Evolutionary conservation across 2,113 vertebrate genomes (phyloP).

Genomic region (Climacteris rufus): DNA sequence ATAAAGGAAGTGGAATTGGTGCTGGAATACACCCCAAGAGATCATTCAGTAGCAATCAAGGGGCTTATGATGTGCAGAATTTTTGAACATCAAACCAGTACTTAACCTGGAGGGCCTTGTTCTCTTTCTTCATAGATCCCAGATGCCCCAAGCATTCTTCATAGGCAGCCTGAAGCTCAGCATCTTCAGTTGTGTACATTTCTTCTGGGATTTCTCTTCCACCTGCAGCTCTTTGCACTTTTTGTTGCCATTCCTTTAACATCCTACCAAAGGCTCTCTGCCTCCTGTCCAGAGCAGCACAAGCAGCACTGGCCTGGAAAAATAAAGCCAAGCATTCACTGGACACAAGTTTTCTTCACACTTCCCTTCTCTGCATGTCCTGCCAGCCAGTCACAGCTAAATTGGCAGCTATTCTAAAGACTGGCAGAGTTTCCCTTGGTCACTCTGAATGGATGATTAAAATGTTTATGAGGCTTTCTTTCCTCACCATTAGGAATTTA

Average conservation of each 20-base stretch:
- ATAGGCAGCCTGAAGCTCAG: slow-evolving; percentile 68
- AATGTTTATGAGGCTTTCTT: slow-evolving; percentile 43
- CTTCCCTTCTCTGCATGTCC: not conserved
- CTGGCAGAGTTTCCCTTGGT: slow-evolving; percentile 25
- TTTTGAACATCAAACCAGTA: not conserved
- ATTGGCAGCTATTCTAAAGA: slow-evolving; percentile 13
- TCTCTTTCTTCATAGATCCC: slow-evolving; percentile 68
- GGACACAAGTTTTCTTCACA: slow-evolving; percentile 2
- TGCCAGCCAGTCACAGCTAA: slow-evolving; percentile 20
- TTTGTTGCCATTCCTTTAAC: slow-evolving; percentile 71
- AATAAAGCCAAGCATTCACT: not conserved
- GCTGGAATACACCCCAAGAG: not conserved
- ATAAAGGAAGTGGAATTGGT: not conserved
- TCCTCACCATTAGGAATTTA: slow-evolving; percentile 38
- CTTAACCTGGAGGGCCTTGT: slow-evolving; percentile 70
- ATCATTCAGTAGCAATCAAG: not conserved
- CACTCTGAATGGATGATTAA: slow-evolving; percentile 48
- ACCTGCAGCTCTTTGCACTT: slow-evolving; percentile 74
- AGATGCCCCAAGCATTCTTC: slow-evolving; percentile 72
- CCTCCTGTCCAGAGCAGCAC: slow-evolving; percentile 74
- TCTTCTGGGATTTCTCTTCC: slow-evolving; percentile 72
- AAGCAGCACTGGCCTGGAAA: slow-evolving; percentile 69
- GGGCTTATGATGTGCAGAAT: not conserved
- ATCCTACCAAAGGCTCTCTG: slow-evolving; percentile 73
- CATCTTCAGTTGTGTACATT: slow-evolving; percentile 71